These are phyloP conservation scores for Sminthurinus aureus DNA, from an alignment of 2,888 invertebrate genomes.

Conservation along the genomic window DNA sequence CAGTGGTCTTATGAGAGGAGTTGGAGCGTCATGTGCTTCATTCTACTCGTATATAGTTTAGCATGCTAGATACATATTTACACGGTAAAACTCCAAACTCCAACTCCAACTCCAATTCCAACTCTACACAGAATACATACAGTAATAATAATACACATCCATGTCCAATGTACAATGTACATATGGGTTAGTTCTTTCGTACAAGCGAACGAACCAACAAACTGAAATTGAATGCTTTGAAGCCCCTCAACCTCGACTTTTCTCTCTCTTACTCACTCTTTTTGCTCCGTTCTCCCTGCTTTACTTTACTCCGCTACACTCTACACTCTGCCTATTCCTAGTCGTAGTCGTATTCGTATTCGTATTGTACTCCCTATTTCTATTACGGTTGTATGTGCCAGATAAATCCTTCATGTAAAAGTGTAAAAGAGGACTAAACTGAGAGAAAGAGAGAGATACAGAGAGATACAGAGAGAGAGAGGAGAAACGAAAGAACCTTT, in stretches of 20 bases:
- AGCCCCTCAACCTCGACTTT: slow-evolving; percentile 42
- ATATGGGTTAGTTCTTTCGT: neutral
- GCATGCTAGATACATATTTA: neutral
- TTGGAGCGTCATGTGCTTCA: slow-evolving; percentile 26
- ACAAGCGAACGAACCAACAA: slow-evolving; percentile 6
- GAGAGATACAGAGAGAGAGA: slow-evolving; percentile 2
- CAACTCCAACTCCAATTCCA: neutral
- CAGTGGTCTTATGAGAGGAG: neutral
- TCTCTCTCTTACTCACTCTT: slow-evolving; percentile 24
- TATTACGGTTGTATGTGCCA: neutral
- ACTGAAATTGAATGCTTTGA: slow-evolving; percentile 38
- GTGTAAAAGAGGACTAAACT: slow-evolving; percentile 3
- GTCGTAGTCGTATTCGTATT: too few species aligned
- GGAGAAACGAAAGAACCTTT: neutral
- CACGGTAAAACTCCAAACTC: neutral
- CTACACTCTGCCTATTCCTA: neutral
- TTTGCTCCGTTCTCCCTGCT: neutral
- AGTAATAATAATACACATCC: neutral
- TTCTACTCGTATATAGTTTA: neutral
- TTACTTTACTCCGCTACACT: neutral
- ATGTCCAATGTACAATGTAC: neutral
- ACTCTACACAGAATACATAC: neutral
- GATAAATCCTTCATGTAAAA: slow-evolving; percentile 1
- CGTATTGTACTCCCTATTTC: neutral
- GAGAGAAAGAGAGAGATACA: slow-evolving; percentile 3